These are phyloP conservation scores for Pangasius macronema DNA, from an alignment of 2,797 vertebrate genomes.

Conservation along the genomic window DNA sequence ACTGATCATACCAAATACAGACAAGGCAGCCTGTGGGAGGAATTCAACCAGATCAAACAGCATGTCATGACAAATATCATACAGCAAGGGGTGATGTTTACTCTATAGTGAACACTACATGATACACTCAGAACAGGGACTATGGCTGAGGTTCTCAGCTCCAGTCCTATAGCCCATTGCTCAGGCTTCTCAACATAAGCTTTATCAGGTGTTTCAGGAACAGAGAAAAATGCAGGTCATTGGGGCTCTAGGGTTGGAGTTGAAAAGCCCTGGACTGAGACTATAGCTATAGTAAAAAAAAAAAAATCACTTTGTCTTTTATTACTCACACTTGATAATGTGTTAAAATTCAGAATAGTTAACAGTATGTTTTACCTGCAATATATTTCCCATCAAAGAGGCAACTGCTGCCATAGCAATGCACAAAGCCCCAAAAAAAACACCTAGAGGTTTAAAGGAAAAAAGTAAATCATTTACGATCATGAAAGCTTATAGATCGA, in stretches of 20 bases:
- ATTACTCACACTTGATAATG: neutral
- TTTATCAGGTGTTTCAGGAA: neutral
- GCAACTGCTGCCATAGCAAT: slow-evolving; percentile 95
- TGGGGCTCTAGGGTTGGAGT: neutral
- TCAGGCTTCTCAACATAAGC: neutral
- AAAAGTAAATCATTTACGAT: slow-evolving; percentile 1
- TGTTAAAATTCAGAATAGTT: neutral
- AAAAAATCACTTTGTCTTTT: neutral
- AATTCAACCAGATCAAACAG: neutral
- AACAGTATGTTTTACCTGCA: slow-evolving; percentile 79
- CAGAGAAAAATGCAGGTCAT: neutral
- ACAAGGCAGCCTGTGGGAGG: slow-evolving; percentile 76
- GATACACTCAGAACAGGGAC: neutral
- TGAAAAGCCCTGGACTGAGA: neutral
- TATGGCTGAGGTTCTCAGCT: neutral
- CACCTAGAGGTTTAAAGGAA: slow-evolving; percentile 70
- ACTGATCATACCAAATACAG: slow-evolving; percentile 84
- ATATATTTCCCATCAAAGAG: slow-evolving; percentile 84
- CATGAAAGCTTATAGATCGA: neutral
- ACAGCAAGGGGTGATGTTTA: slow-evolving; percentile 60
- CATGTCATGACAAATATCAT: slow-evolving; percentile 32
- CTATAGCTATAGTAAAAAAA: neutral
- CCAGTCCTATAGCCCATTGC: neutral
- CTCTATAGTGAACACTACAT: neutral
- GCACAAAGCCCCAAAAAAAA: slow-evolving; percentile 87